Evolutionary conservation across 2,113 vertebrate species (phyloP).

Genomic region (Burhinus oedicnemus): DNA sequence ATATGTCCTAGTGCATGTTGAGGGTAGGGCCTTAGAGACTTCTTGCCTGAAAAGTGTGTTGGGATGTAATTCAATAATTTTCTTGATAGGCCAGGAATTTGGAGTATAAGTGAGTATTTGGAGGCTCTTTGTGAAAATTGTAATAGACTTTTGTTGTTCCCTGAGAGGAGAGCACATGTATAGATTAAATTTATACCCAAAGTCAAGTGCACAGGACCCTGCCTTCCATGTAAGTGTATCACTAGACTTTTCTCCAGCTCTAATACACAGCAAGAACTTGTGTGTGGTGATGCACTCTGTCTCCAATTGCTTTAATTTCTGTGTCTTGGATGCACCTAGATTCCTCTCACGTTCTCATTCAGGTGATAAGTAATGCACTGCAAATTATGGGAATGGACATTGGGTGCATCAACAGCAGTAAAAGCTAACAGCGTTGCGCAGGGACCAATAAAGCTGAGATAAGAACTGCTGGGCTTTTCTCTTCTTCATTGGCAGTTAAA

Average conservation of each 20-base stretch:
- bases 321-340: neutral
- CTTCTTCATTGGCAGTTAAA: constrained; percentile 63
- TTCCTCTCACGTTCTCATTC: constrained; percentile 12
- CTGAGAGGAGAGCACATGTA: neutral
- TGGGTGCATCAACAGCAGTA: constrained; percentile 26
- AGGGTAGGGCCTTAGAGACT: neutral
- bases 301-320: neutral
- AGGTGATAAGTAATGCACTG: neutral
- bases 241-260: neutral
- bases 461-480: constrained; percentile 49
- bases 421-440: constrained; percentile 15
- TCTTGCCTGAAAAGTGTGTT: neutral
- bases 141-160: neutral
- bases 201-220: neutral
- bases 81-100: neutral
- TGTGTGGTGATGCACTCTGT: neutral
- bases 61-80: neutral
- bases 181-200: neutral
- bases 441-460: constrained; percentile 43
- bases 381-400: constrained; percentile 37
- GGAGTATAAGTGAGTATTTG: neutral
- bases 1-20: neutral
- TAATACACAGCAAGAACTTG: neutral
- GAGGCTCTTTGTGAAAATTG: neutral
- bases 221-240: neutral